Conservation (phyloP, 2,113 vertebrate genomes). For the Tiliqua scincoides region DNA sequence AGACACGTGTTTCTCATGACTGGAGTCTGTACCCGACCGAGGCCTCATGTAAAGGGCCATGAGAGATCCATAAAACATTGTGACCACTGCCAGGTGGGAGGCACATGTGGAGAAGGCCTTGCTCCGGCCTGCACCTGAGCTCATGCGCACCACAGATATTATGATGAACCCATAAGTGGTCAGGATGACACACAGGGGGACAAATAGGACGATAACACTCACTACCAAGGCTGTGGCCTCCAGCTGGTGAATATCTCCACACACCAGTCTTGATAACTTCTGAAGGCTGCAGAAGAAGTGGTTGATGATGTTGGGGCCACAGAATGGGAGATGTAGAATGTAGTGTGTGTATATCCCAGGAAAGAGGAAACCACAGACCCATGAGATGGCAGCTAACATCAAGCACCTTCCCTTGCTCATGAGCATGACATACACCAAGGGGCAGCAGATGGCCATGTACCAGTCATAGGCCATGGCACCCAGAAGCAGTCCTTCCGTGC, state of each 20-base stretch:
- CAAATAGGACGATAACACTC: neutral
- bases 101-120: neutral
- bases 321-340: slow-evolving; percentile 12
- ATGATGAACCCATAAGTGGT: neutral
- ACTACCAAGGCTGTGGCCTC: neutral
- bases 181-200: neutral
- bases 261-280: slow-evolving; percentile 19
- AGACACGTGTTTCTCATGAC: neutral
- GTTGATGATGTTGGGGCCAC: neutral
- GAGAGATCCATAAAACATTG: neutral
- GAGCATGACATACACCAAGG: slow-evolving; percentile 25
- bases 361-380: slow-evolving; percentile 2
- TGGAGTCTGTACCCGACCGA: neutral
- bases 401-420: neutral
- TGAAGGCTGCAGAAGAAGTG: slow-evolving; percentile 41
- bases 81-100: neutral
- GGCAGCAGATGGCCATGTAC: slow-evolving; percentile 7
- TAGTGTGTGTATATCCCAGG: neutral
- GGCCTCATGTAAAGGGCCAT: neutral
- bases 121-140: neutral
- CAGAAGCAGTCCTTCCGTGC: slow-evolving; percentile 23
- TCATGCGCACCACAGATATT: neutral
- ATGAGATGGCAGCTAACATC: no score
- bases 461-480: neutral
- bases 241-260: neutral